Evolutionary conservation across 2,797 vertebrate genomes (phyloP).

Genomic region (Neosilurus mollespiculum): DNA sequence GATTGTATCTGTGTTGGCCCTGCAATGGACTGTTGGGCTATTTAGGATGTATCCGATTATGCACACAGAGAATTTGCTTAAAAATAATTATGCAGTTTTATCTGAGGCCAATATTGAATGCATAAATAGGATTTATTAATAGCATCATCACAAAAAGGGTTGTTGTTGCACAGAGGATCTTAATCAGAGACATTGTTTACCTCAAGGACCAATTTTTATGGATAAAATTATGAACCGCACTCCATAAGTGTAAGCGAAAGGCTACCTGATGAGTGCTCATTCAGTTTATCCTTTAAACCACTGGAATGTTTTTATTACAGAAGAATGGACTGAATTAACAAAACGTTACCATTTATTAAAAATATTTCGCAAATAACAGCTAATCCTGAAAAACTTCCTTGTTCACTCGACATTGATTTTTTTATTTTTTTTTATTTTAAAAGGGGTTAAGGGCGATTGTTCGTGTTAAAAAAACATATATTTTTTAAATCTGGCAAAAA

Average conservation of each 20-base stretch:
- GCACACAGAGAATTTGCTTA: neutral
- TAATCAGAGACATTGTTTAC: slow-evolving; percentile 19
- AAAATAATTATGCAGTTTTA: neutral
- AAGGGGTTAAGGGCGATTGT: neutral
- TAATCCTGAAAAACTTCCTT: neutral
- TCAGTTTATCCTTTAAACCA: neutral
- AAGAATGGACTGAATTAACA: neutral
- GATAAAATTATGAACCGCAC: neutral
- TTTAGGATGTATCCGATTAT: no score
- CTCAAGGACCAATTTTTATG: slow-evolving; percentile 2
- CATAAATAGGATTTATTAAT: slow-evolving; percentile 7
- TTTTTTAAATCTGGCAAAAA: neutral
- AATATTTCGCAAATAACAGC: no score
- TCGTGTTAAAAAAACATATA: neutral
- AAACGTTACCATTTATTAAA: neutral
- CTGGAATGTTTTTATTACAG: neutral
- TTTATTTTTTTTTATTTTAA: neutral
- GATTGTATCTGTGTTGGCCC: no score
- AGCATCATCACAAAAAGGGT: neutral
- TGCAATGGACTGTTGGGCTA: no score
- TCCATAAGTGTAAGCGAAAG: neutral
- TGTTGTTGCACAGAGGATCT: neutral
- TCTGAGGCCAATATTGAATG: neutral
- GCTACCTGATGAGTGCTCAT: neutral
- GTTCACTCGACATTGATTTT: neutral